Base-by-base conservation (phyloP, 2,888 invertebrate species). In the Platerodrilus igneus region DNA sequence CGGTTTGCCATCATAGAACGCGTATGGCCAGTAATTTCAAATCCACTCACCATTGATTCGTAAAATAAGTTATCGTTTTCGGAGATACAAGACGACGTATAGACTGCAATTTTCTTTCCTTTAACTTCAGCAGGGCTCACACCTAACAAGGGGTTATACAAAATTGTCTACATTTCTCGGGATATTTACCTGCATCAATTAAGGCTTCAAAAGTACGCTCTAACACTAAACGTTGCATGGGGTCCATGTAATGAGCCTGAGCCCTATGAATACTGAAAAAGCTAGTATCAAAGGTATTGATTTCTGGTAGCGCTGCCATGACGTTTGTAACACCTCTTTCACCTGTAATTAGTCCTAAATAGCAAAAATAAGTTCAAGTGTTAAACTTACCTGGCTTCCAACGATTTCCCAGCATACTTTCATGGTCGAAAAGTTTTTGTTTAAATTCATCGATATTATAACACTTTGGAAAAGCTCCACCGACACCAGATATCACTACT, bases 1-100 rank as follows among this genome's bases (percentile, higher is more conserved):
- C 95, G 79, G 69, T 95, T 95, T 9, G 94, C 86, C 69, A 95
- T 79, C 94, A 96, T 94, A n/a, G 92, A 89, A 45, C 92, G 79
- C 51, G 89, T 87, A 67, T 81, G 81, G 2, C 83, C 83, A 33
- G 80, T 78, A 56, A 83, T 72, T 32, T 76, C 76, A 64, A 82
- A 82, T 18, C 82, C 83, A 50, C 70, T 70, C 1, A 72, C 66
- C 29, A 58, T 66, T 29, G 50, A 75, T 63, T 70, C 77, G 69
- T 52, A 73, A 70, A 61, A 77, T 6, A 66, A 49, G 46, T 65
- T 66, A 47, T 72, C 72, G 27, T 70, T 69, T 49, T 73, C 73
- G 28, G 69, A 69, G 17, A 71, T 55, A 7, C 66, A 60, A 1
- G 71, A 69, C 3, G 67, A 69, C 52, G 68, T 66, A 34, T 64